Conservation (phyloP, 2,888 invertebrate genomes). For the Alsophila aescularia region DNA sequence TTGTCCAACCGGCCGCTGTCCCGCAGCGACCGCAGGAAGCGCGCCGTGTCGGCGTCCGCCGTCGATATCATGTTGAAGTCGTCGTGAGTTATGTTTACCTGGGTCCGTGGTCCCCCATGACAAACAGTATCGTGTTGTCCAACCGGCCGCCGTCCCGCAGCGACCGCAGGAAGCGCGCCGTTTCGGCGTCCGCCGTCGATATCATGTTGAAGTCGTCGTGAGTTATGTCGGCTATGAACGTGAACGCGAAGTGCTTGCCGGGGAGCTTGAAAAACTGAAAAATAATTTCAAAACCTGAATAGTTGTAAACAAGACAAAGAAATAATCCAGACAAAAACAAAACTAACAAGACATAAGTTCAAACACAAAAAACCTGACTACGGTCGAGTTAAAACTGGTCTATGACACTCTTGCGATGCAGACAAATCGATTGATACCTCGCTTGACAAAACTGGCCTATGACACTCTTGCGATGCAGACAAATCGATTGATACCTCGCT, state of each 20-base stretch:
- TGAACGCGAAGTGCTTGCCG: conserved; percentile 90
- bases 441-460: too few species aligned
- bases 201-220: conserved; percentile 94
- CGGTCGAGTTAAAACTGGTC: too few species aligned
- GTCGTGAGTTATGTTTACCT: conserved; percentile 74
- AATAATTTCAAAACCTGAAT: not conserved
- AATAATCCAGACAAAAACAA: not conserved
- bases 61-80: too few species aligned
- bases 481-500: too few species aligned
- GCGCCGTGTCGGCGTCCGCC: too few species aligned
- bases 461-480: too few species aligned
- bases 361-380: too few species aligned
- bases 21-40: too few species aligned
- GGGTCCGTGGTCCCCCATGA: conserved; percentile 98
- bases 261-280: conserved; percentile 61
- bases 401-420: too few species aligned
- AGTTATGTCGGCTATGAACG: conserved; percentile 94
- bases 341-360: too few species aligned
- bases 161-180: conserved; percentile 86
- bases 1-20: conserved; percentile 89
- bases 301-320: not conserved
- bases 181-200: conserved; percentile 90
- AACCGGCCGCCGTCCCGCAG: conserved; percentile 86
- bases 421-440: too few species aligned
- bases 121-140: conserved; percentile 91